Percentiles rank a stretch among this genome's conserved stretches.
Evolutionary conservation across 1,140 invertebrate genomes (phyloP).

Genomic region (Arctopsyche grandis): DNA sequence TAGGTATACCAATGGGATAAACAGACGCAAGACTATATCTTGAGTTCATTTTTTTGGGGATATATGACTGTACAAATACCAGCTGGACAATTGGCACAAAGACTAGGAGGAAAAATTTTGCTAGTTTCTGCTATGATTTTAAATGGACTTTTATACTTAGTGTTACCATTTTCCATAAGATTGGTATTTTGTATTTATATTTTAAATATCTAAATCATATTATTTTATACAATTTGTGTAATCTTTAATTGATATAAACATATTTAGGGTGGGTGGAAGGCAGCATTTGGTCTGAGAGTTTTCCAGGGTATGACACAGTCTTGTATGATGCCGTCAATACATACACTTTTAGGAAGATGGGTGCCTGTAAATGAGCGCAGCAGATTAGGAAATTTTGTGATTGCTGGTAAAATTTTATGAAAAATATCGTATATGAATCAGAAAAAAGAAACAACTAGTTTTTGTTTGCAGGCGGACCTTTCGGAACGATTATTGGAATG

Average conservation of each 20-base stretch:
- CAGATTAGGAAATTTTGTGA: constrained; percentile 56
- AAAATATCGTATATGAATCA: no score
- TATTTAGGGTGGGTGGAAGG: constrained; percentile 51
- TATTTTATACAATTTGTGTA: no score
- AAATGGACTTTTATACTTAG: constrained; percentile 41
- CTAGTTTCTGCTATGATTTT: constrained; percentile 25
- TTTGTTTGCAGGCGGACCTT: constrained; percentile 42
- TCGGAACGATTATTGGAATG: constrained; percentile 50
- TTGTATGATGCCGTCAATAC: constrained; percentile 79
- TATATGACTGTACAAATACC: constrained; percentile 48
- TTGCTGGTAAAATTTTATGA: constrained; percentile 44
- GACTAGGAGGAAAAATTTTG: constrained; percentile 41
- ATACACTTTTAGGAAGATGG: constrained; percentile 64
- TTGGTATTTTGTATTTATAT: constrained; percentile 35
- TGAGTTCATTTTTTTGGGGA: constrained; percentile 49
- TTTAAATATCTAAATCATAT: constrained; percentile 12
- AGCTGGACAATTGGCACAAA: constrained; percentile 41
- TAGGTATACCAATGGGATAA: constrained; percentile 51
- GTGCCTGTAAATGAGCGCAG: constrained; percentile 59
- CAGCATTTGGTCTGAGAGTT: constrained; percentile 36
- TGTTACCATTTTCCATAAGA: constrained; percentile 39
- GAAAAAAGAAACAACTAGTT: no score
- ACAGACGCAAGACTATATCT: constrained; percentile 41
- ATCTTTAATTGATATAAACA: constrained; percentile 25
- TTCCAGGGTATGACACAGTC: constrained; percentile 78